phyloP scores from a whole-genome alignment of 53 echinoderm and acorn worm genomes.

The Zoroaster sp. region DNA sequence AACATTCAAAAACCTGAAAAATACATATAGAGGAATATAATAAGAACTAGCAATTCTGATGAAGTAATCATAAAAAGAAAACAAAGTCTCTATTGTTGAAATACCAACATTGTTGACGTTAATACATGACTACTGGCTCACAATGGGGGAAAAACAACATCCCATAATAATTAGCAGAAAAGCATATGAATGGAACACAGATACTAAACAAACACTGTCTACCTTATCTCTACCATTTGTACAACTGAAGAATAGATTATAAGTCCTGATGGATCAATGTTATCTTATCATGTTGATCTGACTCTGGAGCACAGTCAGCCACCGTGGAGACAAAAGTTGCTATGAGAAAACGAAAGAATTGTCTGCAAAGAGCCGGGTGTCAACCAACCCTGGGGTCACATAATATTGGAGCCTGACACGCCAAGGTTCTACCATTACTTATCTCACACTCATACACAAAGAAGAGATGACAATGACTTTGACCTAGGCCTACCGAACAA shows the following conservation, averaged over 20 bases:
- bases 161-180: background rate
- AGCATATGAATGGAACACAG: background rate
- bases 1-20: too few species aligned
- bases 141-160: too few species aligned
- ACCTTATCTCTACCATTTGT: background rate
- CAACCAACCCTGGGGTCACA: background rate
- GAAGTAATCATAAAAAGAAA: too few species aligned
- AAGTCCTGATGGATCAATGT: background rate
- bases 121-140: too few species aligned
- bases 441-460: background rate
- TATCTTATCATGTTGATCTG: background rate
- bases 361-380: background rate
- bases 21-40: too few species aligned
- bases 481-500: background rate
- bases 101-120: too few species aligned
- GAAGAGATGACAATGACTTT: background rate
- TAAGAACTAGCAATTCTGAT: too few species aligned
- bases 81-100: too few species aligned
- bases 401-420: background rate
- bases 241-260: constrained; percentile 2
- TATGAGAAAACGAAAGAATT: background rate
- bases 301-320: background rate
- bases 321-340: background rate
- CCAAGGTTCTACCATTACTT: background rate
- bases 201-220: background rate